Base-by-base conservation (phyloP, 2,888 invertebrate species). In the Furcula furcula region DNA sequence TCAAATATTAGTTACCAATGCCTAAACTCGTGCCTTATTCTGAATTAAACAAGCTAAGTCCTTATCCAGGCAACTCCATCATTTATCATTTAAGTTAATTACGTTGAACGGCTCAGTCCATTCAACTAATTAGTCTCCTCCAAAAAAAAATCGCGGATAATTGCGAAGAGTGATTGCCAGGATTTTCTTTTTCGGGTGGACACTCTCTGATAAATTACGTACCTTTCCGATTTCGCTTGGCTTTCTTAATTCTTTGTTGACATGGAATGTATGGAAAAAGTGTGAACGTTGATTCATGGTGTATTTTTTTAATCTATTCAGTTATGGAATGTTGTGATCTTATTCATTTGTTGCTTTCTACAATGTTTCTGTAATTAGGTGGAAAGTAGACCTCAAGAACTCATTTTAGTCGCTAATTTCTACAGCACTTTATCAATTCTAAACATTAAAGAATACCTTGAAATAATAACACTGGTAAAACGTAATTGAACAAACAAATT, bases 1-100 rank as follows among this genome's bases (percentile, higher is more conserved):
- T 26, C 14, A 28, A 28, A n/a, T n/a, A 10, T 7, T 11, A 28
- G 7, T 47, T 28, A 19, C 23, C 25, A 31, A 40, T 39, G 29
- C 32, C 40, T 25, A 44, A 50, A 58, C 36, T 50, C 15, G 15
- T 15, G 6, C 28, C 41, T 37, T 44, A 46, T 46, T 43, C 46
- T 40, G 29, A 36, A 46, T 55, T 55, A 56, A 51, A 50, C 33
- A 42, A 36, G 47, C 45, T 40, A 60, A 64, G 48, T 57, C 50
- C 28, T 45, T 46, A 55, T 54, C 62, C 50, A 55, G 49, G 51
- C 47, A 60, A 51, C 47, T 57, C 62, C 65, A 66, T 76, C 69
- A 74, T 83, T 79, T 71, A 76, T 82, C 76, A 80, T 81, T 74
- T 69, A 72, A 81, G 78, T 80, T 79, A 84, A 84, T 85, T 80